phyloP scores from a whole-genome alignment of 1,140 invertebrate species.

The Apolygus lucorum region DNA sequence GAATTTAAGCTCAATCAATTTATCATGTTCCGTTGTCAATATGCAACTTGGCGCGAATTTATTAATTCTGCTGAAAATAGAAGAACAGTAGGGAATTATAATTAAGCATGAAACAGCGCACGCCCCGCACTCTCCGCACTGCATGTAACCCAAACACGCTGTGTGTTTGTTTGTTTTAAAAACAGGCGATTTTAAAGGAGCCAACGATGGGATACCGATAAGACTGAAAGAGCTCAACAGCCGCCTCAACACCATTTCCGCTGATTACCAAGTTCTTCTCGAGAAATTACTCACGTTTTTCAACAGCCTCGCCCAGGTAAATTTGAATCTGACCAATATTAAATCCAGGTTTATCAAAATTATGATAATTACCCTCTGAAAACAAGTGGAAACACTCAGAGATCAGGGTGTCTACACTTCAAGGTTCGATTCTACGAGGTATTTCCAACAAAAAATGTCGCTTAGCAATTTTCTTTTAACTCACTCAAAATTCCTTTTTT shows the following conservation, averaged over 20 bases:
- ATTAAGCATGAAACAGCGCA: background rate
- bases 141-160: background rate
- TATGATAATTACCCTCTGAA: background rate
- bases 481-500: too few species aligned
- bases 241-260: slow-evolving; percentile 54
- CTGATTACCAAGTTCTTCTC: slow-evolving; percentile 63
- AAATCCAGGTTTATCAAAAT: background rate
- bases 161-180: slow-evolving; percentile 18
- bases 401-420: too few species aligned
- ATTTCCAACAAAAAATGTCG: too few species aligned
- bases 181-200: slow-evolving; percentile 41
- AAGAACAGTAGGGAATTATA: too few species aligned
- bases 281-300: slow-evolving; percentile 64
- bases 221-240: slow-evolving; percentile 56
- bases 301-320: slow-evolving; percentile 56
- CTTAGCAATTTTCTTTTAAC: too few species aligned
- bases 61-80: too few species aligned
- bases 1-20: too few species aligned
- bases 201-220: slow-evolving; percentile 48
- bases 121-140: background rate
- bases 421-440: too few species aligned
- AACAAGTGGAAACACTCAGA: too few species aligned
- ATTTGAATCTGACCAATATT: slow-evolving; percentile 17
- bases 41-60: too few species aligned
- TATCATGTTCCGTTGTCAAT: too few species aligned